phyloP scores from a whole-genome alignment of 2,113 vertebrate genomes.

The Larimichthys polyactis region DNA sequence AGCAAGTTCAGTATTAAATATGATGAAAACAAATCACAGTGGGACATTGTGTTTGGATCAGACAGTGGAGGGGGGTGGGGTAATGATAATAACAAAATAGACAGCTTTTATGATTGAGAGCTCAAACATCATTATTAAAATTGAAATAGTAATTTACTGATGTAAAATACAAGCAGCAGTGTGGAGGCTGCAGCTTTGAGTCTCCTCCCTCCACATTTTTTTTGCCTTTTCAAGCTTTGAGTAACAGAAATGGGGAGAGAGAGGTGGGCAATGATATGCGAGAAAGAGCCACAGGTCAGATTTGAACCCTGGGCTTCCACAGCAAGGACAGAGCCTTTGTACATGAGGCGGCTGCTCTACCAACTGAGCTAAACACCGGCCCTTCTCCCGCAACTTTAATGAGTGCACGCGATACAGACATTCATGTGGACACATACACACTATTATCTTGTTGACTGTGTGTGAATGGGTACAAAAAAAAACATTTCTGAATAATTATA shows the following conservation, averaged over 20 bases:
- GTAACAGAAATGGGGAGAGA: too few species aligned
- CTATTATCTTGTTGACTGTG: not conserved
- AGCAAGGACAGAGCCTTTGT: too few species aligned
- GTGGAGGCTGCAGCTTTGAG: not conserved
- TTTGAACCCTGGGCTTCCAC: too few species aligned
- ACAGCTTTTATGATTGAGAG: not conserved
- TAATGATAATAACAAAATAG: not conserved
- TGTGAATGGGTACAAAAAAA: not conserved
- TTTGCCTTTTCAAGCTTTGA: too few species aligned
- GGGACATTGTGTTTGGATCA: not conserved
- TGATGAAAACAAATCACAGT: slow-evolving; percentile 1
- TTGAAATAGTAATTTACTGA: not conserved
- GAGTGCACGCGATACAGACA: not conserved
- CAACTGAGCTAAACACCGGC: too few species aligned
- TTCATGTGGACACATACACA: not conserved
- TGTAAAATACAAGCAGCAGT: not conserved
- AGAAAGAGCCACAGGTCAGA: too few species aligned
- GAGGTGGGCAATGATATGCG: too few species aligned
- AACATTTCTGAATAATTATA: not conserved
- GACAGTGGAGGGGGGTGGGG: not conserved
- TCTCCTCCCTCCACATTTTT: not conserved
- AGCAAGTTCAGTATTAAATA: slow-evolving; percentile 6
- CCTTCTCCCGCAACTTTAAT: not conserved
- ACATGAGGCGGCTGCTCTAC: too few species aligned
- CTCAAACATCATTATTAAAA: not conserved